Evolutionary conservation across 2,797 vertebrate species (phyloP).

Genomic region (Girardinus metallicus): DNA sequence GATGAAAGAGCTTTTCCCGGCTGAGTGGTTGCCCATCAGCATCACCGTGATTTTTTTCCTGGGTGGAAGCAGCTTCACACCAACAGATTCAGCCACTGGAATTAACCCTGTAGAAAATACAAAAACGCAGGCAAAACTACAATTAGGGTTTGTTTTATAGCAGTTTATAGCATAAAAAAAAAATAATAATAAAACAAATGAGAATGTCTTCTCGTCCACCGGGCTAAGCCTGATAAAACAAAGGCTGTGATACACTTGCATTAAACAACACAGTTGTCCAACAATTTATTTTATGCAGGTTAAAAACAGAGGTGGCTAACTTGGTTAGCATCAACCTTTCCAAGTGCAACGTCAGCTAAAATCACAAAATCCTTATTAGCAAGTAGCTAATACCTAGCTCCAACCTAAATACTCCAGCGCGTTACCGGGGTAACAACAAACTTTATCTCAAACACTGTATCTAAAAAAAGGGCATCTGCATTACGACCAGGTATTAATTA

Average conservation of each 20-base stretch:
- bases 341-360: conserved; percentile 6
- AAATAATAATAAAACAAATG: not conserved
- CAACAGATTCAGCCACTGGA: conserved; percentile 80
- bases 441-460: rapidly evolving
- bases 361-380: conserved; percentile 18
- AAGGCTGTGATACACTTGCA: not conserved
- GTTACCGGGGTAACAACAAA: conserved; percentile 2
- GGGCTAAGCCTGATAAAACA: not conserved
- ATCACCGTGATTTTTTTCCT: conserved; percentile 88
- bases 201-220: not conserved
- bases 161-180: not conserved
- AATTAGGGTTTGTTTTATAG: not conserved
- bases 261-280: rapidly evolving
- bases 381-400: conserved; percentile 51
- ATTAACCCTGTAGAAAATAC: conserved; percentile 77
- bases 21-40: conserved; percentile 90
- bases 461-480: no score
- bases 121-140: not conserved
- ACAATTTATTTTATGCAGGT: not conserved
- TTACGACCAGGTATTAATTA: rapidly evolving
- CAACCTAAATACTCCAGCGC: not conserved
- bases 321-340: not conserved
- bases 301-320: not conserved
- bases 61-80: conserved; percentile 82
- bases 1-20: conserved; percentile 90